A percentile compares a stretch with the other conserved stretches of the same genome.
These are phyloP conservation scores for Hydraecia micacea DNA, from an alignment of 2,888 invertebrate species.

Conservation along the genomic window DNA sequence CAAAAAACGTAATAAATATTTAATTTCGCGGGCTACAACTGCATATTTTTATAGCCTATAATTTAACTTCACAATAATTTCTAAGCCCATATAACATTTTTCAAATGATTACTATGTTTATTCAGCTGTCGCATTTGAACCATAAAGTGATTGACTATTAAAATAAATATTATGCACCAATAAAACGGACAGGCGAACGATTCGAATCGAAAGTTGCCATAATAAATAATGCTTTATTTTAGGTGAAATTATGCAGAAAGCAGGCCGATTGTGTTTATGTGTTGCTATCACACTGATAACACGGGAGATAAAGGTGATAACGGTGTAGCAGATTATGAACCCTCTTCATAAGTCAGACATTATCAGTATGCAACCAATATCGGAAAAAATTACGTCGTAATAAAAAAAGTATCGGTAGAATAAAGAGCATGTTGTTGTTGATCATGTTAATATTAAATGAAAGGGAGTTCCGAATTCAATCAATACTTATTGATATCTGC, in stretches of 20 bases:
- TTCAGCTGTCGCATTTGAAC: slow-evolving; percentile 52
- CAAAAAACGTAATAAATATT: too few species aligned
- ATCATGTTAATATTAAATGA: not conserved
- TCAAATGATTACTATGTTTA: slow-evolving; percentile 50
- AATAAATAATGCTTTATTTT: slow-evolving; percentile 54
- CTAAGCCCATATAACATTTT: slow-evolving; percentile 31
- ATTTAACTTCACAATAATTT: slow-evolving; percentile 23
- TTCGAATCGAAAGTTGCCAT: slow-evolving; percentile 56
- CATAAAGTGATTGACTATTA: slow-evolving; percentile 56
- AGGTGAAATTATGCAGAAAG: slow-evolving; percentile 68
- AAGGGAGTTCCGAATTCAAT: slow-evolving; percentile 3
- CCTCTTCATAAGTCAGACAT: slow-evolving; percentile 26
- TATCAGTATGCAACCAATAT: slow-evolving; percentile 35
- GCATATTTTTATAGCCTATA: too few species aligned
- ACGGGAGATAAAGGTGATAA: slow-evolving; percentile 67
- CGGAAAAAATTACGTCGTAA: slow-evolving; percentile 14
- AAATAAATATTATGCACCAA: slow-evolving; percentile 48
- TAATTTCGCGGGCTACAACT: too few species aligned
- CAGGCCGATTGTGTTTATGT: slow-evolving; percentile 66
- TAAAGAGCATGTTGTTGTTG: not conserved
- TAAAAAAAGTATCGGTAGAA: slow-evolving; percentile 6
- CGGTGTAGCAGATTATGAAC: slow-evolving; percentile 44
- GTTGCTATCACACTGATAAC: slow-evolving; percentile 66
- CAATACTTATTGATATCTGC: not conserved
- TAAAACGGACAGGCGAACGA: slow-evolving; percentile 42